Evolutionary conservation across 2,113 vertebrate genomes (phyloP), one percentile per base, ranked within the genome.

Genomic region (Chaetops frenatus): DNA sequence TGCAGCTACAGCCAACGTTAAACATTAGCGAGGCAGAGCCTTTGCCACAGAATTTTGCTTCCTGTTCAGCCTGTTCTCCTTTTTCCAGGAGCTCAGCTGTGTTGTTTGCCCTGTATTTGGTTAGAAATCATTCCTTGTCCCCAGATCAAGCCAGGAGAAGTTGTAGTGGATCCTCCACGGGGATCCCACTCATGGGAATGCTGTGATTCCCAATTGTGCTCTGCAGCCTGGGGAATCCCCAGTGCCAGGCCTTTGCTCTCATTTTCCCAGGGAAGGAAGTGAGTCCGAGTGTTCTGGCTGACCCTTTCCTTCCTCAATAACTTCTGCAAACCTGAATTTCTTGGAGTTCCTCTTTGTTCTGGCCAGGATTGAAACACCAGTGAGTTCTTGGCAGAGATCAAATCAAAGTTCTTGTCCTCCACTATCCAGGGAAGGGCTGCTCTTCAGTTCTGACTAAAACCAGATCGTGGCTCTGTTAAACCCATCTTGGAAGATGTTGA

Each of bases 291-390:
- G 70, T 38, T 74, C 88, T 74, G 82, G 23, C 73, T 24, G 36
- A 27, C 71, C 92, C 53, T 65, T 96, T 89, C 93, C 94, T 96
- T 96, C 95, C 93, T 90, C 56, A 71, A 40, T 10, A 82, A 79
- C 89, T 45, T 42, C 44, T 45, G 64, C 29, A 67, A 81, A 61
- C 31, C 56, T 28, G 0, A 12, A 1, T 67, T 71, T 51, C 64
- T 73, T 9, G 1, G 1, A 21, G 48, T 73, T 85, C 85, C 67
- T 88, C 35, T 73, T 50, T 28, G 54, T 20, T 36, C 51, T 45
- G 83, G 29, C 25, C 42, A 11, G 90, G 81, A 15, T 9, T 53
- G 80, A 23, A 69, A 24, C 15, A 5, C n/a, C 1, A 0, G 42
- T 4, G 15, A 14, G 25, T 10, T 33, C 38, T 19, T 3, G 3